Conservation (phyloP, 2,113 vertebrate genomes). For the Catharus fuscescens region DNA sequence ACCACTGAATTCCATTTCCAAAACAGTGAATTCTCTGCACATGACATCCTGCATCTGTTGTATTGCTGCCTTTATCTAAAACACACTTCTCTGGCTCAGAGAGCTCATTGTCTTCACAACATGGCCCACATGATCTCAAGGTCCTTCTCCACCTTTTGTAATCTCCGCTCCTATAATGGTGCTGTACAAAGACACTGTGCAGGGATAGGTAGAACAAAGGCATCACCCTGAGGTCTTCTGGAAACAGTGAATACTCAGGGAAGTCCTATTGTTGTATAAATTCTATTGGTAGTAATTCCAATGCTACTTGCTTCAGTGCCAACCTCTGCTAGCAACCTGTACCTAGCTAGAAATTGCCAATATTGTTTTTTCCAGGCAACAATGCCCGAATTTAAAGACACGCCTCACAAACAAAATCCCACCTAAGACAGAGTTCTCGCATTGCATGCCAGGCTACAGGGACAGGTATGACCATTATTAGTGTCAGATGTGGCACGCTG, state of each 20-base stretch:
- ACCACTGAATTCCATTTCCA: neutral
- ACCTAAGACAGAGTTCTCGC: neutral
- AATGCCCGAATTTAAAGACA: neutral
- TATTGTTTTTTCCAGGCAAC: neutral
- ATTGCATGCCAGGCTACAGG: neutral
- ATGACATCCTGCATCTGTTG: neutral
- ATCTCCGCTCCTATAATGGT: neutral
- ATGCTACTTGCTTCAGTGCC: neutral
- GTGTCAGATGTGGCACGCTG: neutral
- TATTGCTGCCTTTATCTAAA: neutral
- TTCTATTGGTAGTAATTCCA: neutral
- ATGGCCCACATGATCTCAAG: rapidly evolving
- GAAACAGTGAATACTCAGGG: neutral
- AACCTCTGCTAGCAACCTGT: neutral
- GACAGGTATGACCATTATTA: neutral
- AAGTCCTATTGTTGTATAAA: neutral
- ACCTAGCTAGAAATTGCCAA: neutral
- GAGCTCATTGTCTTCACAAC: neutral
- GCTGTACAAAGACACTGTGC: neutral
- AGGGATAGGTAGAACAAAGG: neutral
- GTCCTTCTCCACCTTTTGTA: neutral
- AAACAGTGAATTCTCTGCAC: neutral
- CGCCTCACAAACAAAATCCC: neutral
- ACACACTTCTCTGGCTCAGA: neutral
- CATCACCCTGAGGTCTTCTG: neutral